These are phyloP conservation scores for Astyanax mexicanus DNA, from an alignment of 2,797 vertebrate genomes.

Conservation along the genomic window DNA sequence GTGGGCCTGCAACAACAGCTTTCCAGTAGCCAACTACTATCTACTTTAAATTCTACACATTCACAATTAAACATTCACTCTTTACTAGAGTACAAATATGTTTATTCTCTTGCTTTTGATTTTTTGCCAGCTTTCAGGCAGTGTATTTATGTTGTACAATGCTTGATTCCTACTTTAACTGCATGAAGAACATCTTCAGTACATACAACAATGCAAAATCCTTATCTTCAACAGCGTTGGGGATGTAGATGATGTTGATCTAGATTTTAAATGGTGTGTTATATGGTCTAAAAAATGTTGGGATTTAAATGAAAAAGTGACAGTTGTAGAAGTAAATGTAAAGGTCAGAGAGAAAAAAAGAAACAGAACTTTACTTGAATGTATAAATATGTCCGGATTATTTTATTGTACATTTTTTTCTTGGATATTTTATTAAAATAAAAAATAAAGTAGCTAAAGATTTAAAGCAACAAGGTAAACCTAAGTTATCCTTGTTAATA, in stretches of 20 bases:
- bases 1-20: not conserved
- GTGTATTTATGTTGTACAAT: not conserved
- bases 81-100: not conserved
- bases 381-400: too few species aligned
- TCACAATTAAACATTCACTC: not conserved
- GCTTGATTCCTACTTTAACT: not conserved
- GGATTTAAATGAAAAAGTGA: too few species aligned
- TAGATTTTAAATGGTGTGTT: too few species aligned
- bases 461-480: too few species aligned
- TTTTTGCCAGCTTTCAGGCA: not conserved
- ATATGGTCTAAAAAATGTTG: not conserved
- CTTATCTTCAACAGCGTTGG: not conserved
- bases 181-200: not conserved
- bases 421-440: too few species aligned
- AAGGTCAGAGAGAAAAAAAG: too few species aligned
- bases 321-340: too few species aligned
- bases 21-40: not conserved
- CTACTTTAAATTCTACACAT: not conserved
- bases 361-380: too few species aligned
- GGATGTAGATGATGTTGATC: not conserved
- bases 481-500: too few species aligned
- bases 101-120: not conserved
- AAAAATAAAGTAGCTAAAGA: too few species aligned
- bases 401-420: too few species aligned
- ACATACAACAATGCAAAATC: not conserved